phyloP scores from a whole-genome alignment of 2,888 invertebrate genomes.

The Gandaritis pyraliata region DNA sequence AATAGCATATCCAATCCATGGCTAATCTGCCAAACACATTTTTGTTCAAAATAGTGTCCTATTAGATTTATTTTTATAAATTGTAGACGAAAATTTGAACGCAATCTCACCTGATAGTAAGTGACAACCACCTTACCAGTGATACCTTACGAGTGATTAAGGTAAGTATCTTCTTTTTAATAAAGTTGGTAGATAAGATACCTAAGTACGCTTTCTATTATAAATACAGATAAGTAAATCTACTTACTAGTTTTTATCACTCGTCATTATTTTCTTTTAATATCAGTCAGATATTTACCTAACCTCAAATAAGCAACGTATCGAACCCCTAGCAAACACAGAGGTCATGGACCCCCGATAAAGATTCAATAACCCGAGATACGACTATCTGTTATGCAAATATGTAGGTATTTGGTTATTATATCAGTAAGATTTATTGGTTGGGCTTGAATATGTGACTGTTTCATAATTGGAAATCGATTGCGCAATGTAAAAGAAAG shows the following conservation, averaged over 20 bases:
- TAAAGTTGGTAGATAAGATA: too few relatives aligned
- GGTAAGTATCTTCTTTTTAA: too few relatives aligned
- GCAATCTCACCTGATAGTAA: too few relatives aligned
- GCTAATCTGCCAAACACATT: too few relatives aligned
- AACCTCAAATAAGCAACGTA: slow-evolving; percentile 47
- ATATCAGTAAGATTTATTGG: slow-evolving; percentile 36
- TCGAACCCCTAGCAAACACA: slow-evolving; percentile 52
- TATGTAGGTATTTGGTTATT: slow-evolving; percentile 40
- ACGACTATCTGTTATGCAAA: slow-evolving; percentile 59
- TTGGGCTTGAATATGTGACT: slow-evolving; percentile 1
- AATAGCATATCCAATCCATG: not conserved
- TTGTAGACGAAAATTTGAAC: too few relatives aligned
- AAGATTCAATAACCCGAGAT: slow-evolving; percentile 73
- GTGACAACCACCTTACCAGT: too few relatives aligned
- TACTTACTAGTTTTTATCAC: not conserved
- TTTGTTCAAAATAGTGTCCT: too few relatives aligned
- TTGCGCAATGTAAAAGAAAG: not conserved
- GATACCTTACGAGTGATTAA: too few relatives aligned
- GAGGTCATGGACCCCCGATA: slow-evolving; percentile 67
- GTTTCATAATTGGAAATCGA: slow-evolving; percentile 20
- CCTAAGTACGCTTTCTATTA: too few relatives aligned
- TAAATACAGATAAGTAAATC: too few relatives aligned
- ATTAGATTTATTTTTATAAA: too few relatives aligned
- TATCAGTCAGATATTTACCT: slow-evolving; percentile 32
- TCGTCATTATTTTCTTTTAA: slow-evolving; percentile 9